Percentiles rank a stretch among this genome's conserved stretches.
phyloP scores from a whole-genome alignment of 2,797 vertebrate species.

The Rhinogobio ventralis region DNA sequence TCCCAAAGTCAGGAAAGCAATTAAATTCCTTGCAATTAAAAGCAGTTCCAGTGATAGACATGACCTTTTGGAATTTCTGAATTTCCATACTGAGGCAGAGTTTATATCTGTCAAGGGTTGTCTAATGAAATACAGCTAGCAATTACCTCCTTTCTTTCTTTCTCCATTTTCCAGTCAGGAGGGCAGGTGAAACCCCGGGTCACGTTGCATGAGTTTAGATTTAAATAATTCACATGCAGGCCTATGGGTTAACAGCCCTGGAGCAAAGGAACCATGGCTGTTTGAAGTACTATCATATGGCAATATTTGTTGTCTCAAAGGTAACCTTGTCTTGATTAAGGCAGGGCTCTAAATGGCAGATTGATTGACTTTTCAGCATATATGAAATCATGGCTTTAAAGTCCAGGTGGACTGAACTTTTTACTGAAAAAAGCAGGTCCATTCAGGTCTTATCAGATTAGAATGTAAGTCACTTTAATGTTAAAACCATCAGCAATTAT shows the following conservation, averaged over 20 bases:
- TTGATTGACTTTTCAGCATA: slow-evolving; percentile 40
- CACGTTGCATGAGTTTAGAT: slow-evolving; percentile 52
- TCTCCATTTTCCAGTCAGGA: slow-evolving; percentile 25
- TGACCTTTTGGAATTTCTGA: slow-evolving; percentile 53
- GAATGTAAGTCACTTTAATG: slow-evolving; percentile 14
- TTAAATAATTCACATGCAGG: slow-evolving; percentile 60
- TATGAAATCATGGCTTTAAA: slow-evolving; percentile 28
- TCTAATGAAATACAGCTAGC: slow-evolving; percentile 63
- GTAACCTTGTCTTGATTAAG: slow-evolving; percentile 40
- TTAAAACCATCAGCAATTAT: slow-evolving; percentile 34
- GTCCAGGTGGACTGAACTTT: slow-evolving; percentile 14
- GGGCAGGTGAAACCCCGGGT: slow-evolving; percentile 51
- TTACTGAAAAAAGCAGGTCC: background rate
- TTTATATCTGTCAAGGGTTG: slow-evolving; percentile 58
- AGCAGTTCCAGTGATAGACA: slow-evolving; percentile 55
- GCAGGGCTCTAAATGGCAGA: slow-evolving; percentile 29
- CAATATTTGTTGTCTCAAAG: slow-evolving; percentile 50
- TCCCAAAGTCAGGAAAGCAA: slow-evolving; percentile 18
- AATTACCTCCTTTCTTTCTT: slow-evolving; percentile 37
- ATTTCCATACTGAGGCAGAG: slow-evolving; percentile 31
- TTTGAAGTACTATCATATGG: slow-evolving; percentile 61
- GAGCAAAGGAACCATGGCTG: slow-evolving; percentile 47
- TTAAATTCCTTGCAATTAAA: slow-evolving; percentile 55
- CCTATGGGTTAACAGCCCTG: slow-evolving; percentile 59
- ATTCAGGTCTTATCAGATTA: slow-evolving; percentile 7